Base-by-base conservation (phyloP, 2,113 vertebrate genomes). In the Polypterus bichir region DNA sequence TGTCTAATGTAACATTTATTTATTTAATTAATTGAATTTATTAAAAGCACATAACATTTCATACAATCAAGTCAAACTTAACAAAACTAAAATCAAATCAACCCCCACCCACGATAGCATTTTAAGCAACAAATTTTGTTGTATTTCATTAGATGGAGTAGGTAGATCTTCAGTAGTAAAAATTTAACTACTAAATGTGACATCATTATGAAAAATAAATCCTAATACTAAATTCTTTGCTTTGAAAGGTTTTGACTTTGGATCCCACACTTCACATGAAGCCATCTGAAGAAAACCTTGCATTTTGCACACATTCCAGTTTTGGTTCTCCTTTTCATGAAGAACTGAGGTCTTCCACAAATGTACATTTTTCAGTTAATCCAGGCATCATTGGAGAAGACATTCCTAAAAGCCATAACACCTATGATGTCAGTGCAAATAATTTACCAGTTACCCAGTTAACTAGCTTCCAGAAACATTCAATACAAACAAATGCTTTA, bases 331-430 rank as follows among this genome's bases (percentile, higher is more conserved):
- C 75, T 0, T 77, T 70, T 1, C 66, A 66, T 51, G 48, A 69
- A 74, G 67, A 68, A 60, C 72, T 9, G 64, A 51, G 9, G 49
- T 60, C 59, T 1, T 67, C 60, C 72, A 76, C 74, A 9, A 70
- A 76, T 47, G 78, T 73, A 1, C 69, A 65, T 4, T 61, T 74
- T 59, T 71, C 88, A 5, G 76, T 89, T 52, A 90, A 87, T 59
- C 89, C 89, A 2, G 92, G 94, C 77, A 91, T 89, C 5, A 87
- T 77, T 65, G 75, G 81, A 57, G 86, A 80, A 45, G 72, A 80
- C 60, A 79, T 78, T 44, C 69, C 80, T 60, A 78, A 74, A 7
- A 79, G 78, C 68, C 84, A 73, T 44, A 89, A 79, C 60, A 88
- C 91, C 59, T 75, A 77, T 1, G 88, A 92, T 76, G 83, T 78